Base-by-base conservation (phyloP, 1,140 invertebrate genomes). In the Leucophenga varia region DNA sequence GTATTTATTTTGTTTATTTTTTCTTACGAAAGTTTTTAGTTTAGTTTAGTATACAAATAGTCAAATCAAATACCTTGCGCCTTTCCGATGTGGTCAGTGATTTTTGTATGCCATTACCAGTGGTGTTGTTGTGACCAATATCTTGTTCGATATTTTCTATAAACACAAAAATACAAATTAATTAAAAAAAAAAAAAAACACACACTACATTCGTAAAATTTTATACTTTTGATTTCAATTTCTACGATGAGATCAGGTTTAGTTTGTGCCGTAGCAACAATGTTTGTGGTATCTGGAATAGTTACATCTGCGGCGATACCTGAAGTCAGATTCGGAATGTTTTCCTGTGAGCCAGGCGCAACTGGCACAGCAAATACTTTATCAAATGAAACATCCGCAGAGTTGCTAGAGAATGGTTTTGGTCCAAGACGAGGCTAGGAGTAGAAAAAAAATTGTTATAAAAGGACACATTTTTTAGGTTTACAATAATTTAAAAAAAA, bases 321-420 rank as follows among this genome's bases (percentile, higher is more conserved):
- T 12, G 14, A 40, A 32, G 12, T 28, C 19, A 70, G 59, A 32
- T 43, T 58, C 5, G 63, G 59, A n/a, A 70, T 67, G 39, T 72
- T 72, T 54, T 80, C 46, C 72, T 78, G 45, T 7, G 80, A 73
- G 14, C 83, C 84, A 0, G 87, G 88, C 0, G 84, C 87, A 10
- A 82, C 69, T 0, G 87, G 88, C 3, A 90, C 88, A 1, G 84
- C 86, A 64, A 90, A 90, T 3, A 90, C 86, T 64, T 88, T 87
- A 63, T 89, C 86, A 53, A 90, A 90, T 0, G 84, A 86, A 59
- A 89, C 87, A 50, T 87, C 84, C 13, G 82, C 81, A 0, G 84
- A 82, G 16, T 87, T 85, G 16, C 87, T 84, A 34, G 88, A 88
- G 59, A 90, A 91, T 9, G 89, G 89, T 67, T 90, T 90, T 16